These are phyloP conservation scores for Ginglymostoma cirratum DNA, from an alignment of 2,113 vertebrate genomes.

Conservation along the genomic window DNA sequence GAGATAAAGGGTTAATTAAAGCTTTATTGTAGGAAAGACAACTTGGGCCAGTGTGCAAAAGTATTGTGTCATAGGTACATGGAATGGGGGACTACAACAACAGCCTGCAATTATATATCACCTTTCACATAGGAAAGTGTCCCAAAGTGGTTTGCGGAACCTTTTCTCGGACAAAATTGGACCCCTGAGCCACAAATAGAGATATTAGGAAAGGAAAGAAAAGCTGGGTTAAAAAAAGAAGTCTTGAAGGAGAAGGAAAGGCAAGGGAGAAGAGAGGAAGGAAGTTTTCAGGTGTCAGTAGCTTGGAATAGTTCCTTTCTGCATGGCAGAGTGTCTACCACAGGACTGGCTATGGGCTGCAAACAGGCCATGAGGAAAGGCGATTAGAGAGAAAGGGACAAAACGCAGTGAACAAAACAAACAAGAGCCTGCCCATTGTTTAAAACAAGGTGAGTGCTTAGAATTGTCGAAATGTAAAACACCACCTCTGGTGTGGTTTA, in stretches of 20 bases:
- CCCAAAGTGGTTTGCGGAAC: too few species aligned
- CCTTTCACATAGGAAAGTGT: too few species aligned
- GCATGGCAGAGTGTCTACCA: background rate
- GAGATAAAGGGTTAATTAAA: too few species aligned
- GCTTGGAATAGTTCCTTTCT: background rate
- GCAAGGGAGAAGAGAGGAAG: background rate
- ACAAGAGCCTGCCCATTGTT: background rate
- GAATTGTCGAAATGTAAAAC: too few species aligned
- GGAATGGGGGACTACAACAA: too few species aligned
- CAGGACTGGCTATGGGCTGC: background rate
- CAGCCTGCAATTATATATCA: too few species aligned
- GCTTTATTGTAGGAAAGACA: too few species aligned
- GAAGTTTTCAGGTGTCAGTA: background rate
- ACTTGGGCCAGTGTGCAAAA: too few species aligned
- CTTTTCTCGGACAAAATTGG: background rate
- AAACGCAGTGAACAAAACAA: background rate
- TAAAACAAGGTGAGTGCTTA: background rate
- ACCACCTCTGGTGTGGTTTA: background rate
- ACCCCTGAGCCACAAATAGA: background rate
- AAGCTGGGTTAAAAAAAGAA: background rate
- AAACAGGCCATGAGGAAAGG: background rate
- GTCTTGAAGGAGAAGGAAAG: too few species aligned
- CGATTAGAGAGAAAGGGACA: background rate
- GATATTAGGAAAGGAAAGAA: background rate
- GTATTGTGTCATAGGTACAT: too few species aligned